Evolutionary conservation across 2,797 vertebrate genomes (phyloP).

Genomic region (Chelmon rostratus): DNA sequence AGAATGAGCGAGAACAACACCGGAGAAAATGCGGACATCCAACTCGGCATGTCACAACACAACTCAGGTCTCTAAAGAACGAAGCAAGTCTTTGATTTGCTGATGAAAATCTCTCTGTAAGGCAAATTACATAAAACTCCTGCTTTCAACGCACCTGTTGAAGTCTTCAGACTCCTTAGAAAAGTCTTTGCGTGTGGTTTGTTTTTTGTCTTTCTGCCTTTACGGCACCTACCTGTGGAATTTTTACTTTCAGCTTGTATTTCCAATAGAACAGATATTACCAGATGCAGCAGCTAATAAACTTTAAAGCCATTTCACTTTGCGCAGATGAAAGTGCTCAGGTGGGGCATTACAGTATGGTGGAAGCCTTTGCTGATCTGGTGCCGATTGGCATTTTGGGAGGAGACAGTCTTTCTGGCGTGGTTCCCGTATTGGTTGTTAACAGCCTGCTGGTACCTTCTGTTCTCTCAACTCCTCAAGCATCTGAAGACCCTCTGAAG

Average conservation of each 20-base stretch:
- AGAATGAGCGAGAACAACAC: slow-evolving; percentile 79
- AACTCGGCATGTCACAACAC: slow-evolving; percentile 77
- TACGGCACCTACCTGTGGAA: slow-evolving; percentile 27
- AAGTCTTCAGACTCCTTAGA: slow-evolving; percentile 34
- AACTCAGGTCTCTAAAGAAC: slow-evolving; percentile 71
- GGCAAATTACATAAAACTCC: slow-evolving; percentile 50
- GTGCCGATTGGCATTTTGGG: slow-evolving; percentile 76
- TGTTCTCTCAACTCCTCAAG: slow-evolving; percentile 84
- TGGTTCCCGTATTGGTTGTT: slow-evolving; percentile 79
- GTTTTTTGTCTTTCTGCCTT: slow-evolving; percentile 19
- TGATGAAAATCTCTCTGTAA: slow-evolving; percentile 68
- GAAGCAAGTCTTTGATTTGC: slow-evolving; percentile 61
- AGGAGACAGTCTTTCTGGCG: slow-evolving; percentile 79
- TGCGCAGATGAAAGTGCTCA: slow-evolving; percentile 72
- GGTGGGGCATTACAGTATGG: slow-evolving; percentile 64
- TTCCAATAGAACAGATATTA: slow-evolving; percentile 37
- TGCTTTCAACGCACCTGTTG: slow-evolving; percentile 78
- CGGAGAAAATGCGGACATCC: slow-evolving; percentile 71
- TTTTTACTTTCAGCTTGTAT: slow-evolving; percentile 21
- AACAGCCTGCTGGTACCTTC: slow-evolving; percentile 85
- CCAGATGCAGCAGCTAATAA: slow-evolving; percentile 47
- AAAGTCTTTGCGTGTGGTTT: slow-evolving; percentile 18
- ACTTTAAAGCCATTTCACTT: slow-evolving; percentile 61
- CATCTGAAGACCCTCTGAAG: slow-evolving; percentile 86
- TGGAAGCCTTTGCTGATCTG: slow-evolving; percentile 75